phyloP scores from a whole-genome alignment of 1,140 invertebrate species.

The Drosophila bipectinata region DNA sequence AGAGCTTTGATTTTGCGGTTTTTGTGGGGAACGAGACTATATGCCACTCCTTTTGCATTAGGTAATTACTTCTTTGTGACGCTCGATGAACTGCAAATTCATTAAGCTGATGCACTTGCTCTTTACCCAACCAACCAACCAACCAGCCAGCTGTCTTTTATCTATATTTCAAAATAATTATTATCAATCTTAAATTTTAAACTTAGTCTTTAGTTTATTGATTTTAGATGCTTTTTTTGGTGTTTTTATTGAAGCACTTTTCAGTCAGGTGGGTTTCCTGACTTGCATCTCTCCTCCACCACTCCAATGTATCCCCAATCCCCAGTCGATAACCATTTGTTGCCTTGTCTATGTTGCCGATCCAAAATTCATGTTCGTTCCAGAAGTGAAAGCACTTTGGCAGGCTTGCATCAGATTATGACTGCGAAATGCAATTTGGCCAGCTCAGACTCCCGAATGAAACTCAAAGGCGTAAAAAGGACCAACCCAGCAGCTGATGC shows the following conservation, averaged over 20 bases:
- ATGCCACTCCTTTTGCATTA: slow-evolving; percentile 51
- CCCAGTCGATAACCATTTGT: slow-evolving; percentile 13
- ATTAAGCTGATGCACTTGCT: slow-evolving; percentile 64
- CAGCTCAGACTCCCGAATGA: background rate
- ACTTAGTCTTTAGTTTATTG: no score
- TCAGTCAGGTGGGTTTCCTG: background rate
- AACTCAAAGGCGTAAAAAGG: background rate
- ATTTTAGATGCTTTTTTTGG: no score
- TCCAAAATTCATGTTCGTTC: slow-evolving; percentile 5
- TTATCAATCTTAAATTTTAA: no score
- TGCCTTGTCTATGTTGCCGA: background rate
- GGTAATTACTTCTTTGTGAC: slow-evolving; percentile 78
- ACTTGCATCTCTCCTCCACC: background rate
- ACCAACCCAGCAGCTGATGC: background rate
- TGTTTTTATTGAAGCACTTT: slow-evolving; percentile 1
- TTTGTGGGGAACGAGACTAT: background rate
- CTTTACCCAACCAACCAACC: no score
- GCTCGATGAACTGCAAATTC: slow-evolving; percentile 70
- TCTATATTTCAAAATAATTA: no score
- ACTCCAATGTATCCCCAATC: slow-evolving; percentile 5
- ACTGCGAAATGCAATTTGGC: slow-evolving; percentile 63
- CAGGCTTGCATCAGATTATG: slow-evolving; percentile 50
- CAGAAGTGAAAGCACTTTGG: slow-evolving; percentile 16
- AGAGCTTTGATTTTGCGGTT: slow-evolving; percentile 70
- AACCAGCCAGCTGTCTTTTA: background rate